Percentiles rank a stretch among this genome's conserved stretches.
Conservation (phyloP, 2,113 vertebrate species). For the Lynx canadensis region DNA sequence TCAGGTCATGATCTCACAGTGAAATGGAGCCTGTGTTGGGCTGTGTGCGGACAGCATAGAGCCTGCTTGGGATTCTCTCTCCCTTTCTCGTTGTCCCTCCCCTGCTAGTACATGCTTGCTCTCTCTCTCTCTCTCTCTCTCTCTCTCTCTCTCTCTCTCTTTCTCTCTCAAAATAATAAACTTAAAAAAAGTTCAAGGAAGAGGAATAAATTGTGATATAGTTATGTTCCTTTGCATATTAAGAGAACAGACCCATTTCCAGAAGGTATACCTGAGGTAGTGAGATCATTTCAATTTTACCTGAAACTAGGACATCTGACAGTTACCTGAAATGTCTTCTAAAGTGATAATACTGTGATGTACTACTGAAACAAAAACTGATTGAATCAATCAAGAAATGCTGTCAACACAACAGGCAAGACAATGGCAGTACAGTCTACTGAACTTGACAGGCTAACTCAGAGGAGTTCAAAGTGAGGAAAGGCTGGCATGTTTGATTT, state of each 20-base stretch:
- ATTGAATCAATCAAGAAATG: not conserved
- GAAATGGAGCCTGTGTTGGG: too few species aligned
- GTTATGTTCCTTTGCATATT: not conserved
- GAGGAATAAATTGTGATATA: not conserved
- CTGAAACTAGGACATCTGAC: not conserved
- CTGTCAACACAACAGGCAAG: not conserved
- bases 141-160: too few species aligned
- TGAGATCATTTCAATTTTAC: not conserved
- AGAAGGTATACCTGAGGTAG: not conserved
- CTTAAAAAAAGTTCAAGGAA: not conserved
- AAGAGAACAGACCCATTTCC: not conserved
- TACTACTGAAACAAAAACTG: not conserved
- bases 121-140: too few species aligned
- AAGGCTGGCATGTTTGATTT: not conserved
- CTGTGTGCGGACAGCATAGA: too few species aligned
- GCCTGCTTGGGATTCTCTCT: too few species aligned
- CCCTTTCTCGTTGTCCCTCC: too few species aligned
- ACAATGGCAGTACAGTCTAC: not conserved
- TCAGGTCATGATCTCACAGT: too few species aligned
- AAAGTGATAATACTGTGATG: not conserved
- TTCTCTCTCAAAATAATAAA: not conserved
- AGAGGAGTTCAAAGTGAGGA: not conserved
- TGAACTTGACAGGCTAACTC: not conserved
- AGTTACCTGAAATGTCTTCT: not conserved
- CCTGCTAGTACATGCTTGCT: too few species aligned